Evolutionary conservation across 2,113 vertebrate species (phyloP).

Genomic region (Oreochromis aureus): DNA sequence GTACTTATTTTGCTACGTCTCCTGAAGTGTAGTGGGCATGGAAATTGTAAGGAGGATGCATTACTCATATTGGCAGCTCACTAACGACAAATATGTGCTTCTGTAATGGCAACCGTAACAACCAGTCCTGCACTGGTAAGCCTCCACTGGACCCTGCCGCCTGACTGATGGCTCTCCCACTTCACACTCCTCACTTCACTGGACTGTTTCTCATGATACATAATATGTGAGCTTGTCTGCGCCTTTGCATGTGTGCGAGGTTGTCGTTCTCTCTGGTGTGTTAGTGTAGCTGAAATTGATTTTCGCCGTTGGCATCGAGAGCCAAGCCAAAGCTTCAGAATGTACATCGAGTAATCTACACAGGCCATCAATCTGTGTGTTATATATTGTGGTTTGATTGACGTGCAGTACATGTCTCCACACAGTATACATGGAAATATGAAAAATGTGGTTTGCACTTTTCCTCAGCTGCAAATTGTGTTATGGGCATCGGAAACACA

Average conservation of each 20-base stretch:
- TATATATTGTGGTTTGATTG: background rate
- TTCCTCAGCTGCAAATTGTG: background rate
- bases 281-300: background rate
- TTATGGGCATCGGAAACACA: background rate
- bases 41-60: background rate
- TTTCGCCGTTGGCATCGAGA: conserved; percentile 8
- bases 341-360: background rate
- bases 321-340: background rate
- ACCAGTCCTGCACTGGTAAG: background rate
- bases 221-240: background rate
- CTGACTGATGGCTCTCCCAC: conserved; percentile 29
- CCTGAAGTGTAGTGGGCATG: background rate
- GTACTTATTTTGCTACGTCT: background rate
- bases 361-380: background rate
- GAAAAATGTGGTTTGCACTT: background rate
- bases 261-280: background rate
- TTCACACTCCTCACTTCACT: background rate
- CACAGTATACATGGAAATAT: background rate
- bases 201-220: background rate
- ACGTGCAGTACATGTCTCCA: background rate
- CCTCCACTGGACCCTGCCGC: background rate
- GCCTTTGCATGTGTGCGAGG: background rate
- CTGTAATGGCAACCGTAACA: conserved; percentile 17
- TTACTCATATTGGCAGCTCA: conserved; percentile 31
- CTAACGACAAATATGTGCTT: background rate